Base-by-base conservation (phyloP, 2,797 vertebrate species). In the Pseudocheirus occidentalis region DNA sequence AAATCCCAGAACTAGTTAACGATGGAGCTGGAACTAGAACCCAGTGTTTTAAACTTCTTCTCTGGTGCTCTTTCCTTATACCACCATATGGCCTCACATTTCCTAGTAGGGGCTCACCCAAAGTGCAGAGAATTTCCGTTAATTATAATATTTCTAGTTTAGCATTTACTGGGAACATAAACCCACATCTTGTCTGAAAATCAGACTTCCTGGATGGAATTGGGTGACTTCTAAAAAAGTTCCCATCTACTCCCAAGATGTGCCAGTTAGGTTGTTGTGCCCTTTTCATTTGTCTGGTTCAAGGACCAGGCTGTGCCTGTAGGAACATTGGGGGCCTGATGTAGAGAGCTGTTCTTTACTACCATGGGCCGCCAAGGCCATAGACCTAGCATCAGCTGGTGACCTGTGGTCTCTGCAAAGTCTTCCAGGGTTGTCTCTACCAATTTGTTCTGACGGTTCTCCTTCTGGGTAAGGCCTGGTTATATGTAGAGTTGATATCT, bases 361-460 rank as follows among this genome's bases (percentile, higher is more conserved):
- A 93, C 93, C 96, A 12, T 96, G 12, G 92, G 96, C 97, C 96
- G 94, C 91, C 62, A 95, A 81, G 96, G 97, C 93, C 97, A 96
- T 93, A 97, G 96, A 55, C 91, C 97, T 97, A 56, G 92, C 52
- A 92, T 93, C 97, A 98, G 97, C 97, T 98, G 98, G 96, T 93
- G 97, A 96, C 94, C 96, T 96, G n/a, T 93, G 95, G 66, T 96
- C 97, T 91, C 98, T 96, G 96, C 93, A 97, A 95, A 95, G 55
- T 96, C 96, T 96, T 97, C 93, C 18, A 95, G 96, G 89, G 96
- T 95, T 92, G 90, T 97, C 95, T 97, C 66, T 59, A 97, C 93
- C 97, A 11, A 98, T 98, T 98, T 9, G 0, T 97, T 98, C 92
- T 98, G 98, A 98, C 97, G 98, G 95, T 93, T 97, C 92, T 62